Conservation (phyloP, 2,888 invertebrate genomes). For the Mesodorylaimus sp. region DNA sequence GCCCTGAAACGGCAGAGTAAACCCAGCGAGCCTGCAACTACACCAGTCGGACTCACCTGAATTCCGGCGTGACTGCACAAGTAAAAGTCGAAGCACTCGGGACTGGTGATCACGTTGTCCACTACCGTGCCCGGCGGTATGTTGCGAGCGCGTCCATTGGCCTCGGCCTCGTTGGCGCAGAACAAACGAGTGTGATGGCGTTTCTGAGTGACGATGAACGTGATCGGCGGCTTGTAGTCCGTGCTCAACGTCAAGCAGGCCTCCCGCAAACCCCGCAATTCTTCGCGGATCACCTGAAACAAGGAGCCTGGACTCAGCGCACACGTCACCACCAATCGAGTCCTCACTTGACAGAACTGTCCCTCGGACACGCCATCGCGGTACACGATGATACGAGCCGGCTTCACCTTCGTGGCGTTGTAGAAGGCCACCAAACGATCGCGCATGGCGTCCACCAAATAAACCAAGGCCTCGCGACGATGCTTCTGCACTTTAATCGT, state of each 20-base stretch:
- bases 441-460: conserved; percentile 8
- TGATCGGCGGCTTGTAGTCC: conserved; percentile 24
- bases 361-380: conserved; percentile 20
- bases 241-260: conserved; percentile 22
- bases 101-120: conserved; percentile 21
- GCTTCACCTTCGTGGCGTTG: conserved; percentile 10
- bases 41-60: conserved; percentile 13
- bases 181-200: conserved; percentile 14
- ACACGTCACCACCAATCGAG: conserved; percentile 7
- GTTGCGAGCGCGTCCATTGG: conserved; percentile 3
- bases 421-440: conserved; percentile 11
- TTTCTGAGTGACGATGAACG: conserved; percentile 16
- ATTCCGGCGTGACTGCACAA: conserved; percentile 22
- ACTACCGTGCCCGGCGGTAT: conserved; percentile 13
- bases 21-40: no score
- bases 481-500: conserved; percentile 52
- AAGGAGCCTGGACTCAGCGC: neutral
- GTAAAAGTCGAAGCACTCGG: conserved; percentile 25
- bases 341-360: conserved; percentile 15
- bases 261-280: conserved; percentile 22
- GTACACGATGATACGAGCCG: conserved; percentile 19
- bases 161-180: conserved; percentile 8
- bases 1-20: no score
- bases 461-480: conserved; percentile 2
- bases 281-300: conserved; percentile 18